Percentiles rank a stretch among this genome's conserved stretches.
These are phyloP conservation scores for Lucifuga dentata DNA, from an alignment of 2,113 vertebrate species.

Conservation along the genomic window DNA sequence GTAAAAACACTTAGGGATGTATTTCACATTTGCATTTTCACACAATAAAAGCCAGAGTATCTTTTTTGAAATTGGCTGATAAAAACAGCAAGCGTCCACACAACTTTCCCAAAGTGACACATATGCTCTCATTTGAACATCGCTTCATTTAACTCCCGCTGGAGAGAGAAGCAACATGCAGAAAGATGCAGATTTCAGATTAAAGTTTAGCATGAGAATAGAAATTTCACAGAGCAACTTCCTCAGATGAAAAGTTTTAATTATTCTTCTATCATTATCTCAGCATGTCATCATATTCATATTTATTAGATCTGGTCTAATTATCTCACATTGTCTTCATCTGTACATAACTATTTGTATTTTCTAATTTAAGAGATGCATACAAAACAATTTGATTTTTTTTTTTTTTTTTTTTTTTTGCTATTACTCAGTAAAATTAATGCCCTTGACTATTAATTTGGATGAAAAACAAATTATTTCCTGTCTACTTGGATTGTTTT, in stretches of 20 bases:
- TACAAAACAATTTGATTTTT: too few species aligned
- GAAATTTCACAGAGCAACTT: not conserved
- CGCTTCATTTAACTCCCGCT: too few species aligned
- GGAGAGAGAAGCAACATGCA: not conserved
- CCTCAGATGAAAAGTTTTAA: not conserved
- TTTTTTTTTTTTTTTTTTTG: too few species aligned
- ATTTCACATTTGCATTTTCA: too few species aligned
- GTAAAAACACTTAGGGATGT: too few species aligned
- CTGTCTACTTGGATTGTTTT: too few species aligned
- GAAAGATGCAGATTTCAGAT: not conserved
- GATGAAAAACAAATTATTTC: constrained; percentile 17
- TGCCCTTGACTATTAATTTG: not conserved
- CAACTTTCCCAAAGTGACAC: too few species aligned
- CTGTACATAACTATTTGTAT: not conserved
- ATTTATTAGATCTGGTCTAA: constrained; percentile 2
- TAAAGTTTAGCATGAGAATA: not conserved
- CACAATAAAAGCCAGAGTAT: too few species aligned
- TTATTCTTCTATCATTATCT: not conserved
- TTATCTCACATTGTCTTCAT: not conserved
- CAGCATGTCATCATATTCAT: constrained; percentile 8
- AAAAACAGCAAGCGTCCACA: too few species aligned
- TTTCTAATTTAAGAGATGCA: not conserved
- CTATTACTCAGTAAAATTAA: constrained; percentile 1
- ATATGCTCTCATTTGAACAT: too few species aligned
- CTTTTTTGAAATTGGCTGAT: too few species aligned